Evolutionary conservation across 2,113 vertebrate genomes (phyloP).

Genomic region (Cyprinodon variegatus): DNA sequence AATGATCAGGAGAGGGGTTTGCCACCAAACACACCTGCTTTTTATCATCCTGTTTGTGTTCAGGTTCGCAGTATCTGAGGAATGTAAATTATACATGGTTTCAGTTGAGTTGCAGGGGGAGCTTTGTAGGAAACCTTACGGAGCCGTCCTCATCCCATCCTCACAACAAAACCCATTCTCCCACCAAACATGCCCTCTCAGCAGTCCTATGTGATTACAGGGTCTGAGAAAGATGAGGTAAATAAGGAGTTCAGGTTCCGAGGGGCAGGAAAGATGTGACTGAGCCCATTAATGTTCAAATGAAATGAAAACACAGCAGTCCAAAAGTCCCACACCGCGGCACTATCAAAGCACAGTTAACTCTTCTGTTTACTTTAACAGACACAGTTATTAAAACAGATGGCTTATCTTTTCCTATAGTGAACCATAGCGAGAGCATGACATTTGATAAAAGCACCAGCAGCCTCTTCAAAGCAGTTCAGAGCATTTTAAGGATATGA

Average conservation of each 20-base stretch:
- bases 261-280: conserved; percentile 32
- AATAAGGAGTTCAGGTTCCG: conserved; percentile 56
- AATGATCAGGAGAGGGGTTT: conserved; percentile 9
- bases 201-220: conserved; percentile 69
- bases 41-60: conserved; percentile 71
- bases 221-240: conserved; percentile 63
- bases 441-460: background rate
- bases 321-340: background rate
- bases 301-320: conserved; percentile 19
- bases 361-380: conserved; percentile 42
- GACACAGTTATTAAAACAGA: conserved; percentile 36
- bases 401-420: background rate
- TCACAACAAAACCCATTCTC: background rate
- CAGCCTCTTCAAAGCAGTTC: conserved; percentile 2
- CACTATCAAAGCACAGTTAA: conserved; percentile 28
- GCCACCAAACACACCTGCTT: conserved; percentile 78
- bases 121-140: conserved; percentile 40
- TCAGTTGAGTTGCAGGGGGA: conserved; percentile 56
- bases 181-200: conserved; percentile 18
- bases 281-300: conserved; percentile 27
- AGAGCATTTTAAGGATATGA: background rate
- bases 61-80: conserved; percentile 76
- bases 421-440: conserved; percentile 5
- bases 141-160: background rate
- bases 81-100: conserved; percentile 83